phyloP scores from a whole-genome alignment of 2,888 invertebrate genomes.

The Mythimna impura region DNA sequence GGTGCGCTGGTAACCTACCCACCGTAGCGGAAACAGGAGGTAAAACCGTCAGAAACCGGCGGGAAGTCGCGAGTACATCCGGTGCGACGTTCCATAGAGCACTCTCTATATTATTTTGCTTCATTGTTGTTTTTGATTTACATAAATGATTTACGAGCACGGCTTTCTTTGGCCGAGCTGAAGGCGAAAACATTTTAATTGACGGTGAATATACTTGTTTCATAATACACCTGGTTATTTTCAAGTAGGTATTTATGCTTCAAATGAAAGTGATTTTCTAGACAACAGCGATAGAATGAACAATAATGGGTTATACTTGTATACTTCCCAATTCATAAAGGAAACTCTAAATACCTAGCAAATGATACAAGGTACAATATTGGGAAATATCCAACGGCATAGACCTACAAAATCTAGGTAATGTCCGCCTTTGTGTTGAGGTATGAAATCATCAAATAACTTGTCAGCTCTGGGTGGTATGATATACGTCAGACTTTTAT shows the following conservation, averaged over 20 bases:
- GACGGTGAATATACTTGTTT: slow-evolving; percentile 49
- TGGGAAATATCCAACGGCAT: too few species aligned
- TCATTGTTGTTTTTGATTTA: slow-evolving; percentile 83
- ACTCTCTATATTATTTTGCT: slow-evolving; percentile 80
- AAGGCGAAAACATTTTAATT: slow-evolving; percentile 65
- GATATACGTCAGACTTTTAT: too few species aligned
- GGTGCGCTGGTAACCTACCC: slow-evolving; percentile 58
- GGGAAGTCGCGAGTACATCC: slow-evolving; percentile 81
- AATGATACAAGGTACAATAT: too few species aligned
- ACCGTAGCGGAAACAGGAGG: slow-evolving; percentile 75
- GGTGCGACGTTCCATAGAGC: slow-evolving; percentile 75
- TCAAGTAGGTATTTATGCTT: neutral
- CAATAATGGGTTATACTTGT: too few species aligned
- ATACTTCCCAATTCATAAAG: too few species aligned
- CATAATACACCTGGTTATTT: slow-evolving; percentile 39
- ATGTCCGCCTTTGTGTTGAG: too few species aligned
- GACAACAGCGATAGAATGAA: too few species aligned
- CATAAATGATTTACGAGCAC: slow-evolving; percentile 82
- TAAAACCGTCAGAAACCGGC: slow-evolving; percentile 78
- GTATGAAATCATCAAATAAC: too few species aligned
- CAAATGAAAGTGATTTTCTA: neutral
- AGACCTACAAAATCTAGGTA: too few species aligned
- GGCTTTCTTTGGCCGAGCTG: slow-evolving; percentile 72
- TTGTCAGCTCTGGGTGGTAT: too few species aligned
- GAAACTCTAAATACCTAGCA: too few species aligned